phyloP scores from a whole-genome alignment of 1,140 invertebrate species.

The Telenomus remus region DNA sequence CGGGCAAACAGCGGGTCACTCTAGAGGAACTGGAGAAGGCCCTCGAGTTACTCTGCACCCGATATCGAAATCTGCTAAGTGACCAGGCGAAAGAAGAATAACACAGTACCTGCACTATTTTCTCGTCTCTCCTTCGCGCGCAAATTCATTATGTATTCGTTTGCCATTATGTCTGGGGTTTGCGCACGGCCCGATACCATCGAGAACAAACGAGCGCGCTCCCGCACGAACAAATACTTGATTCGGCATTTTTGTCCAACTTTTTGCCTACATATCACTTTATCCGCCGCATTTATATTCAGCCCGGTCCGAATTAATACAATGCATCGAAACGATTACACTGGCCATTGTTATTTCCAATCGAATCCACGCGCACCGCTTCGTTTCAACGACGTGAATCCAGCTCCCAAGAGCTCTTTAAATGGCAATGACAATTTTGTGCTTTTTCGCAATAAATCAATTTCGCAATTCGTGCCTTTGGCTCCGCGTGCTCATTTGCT shows the following conservation, averaged over 20 bases:
- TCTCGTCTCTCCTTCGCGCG: conserved; percentile 6
- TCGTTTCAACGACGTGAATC: conserved; percentile 9
- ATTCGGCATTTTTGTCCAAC: conserved; percentile 7
- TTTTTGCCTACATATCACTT: conserved; percentile 16
- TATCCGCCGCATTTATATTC: background rate
- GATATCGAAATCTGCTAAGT: conserved; percentile 52
- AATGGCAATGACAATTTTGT: too few relatives aligned
- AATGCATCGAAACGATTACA: background rate
- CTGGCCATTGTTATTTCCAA: conserved; percentile 8
- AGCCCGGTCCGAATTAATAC: conserved; percentile 6
- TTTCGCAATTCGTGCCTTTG: too few relatives aligned
- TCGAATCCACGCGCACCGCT: background rate
- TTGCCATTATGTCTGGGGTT: conserved; percentile 16
- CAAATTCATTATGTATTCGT: conserved; percentile 44
- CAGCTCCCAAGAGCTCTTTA: too few relatives aligned
- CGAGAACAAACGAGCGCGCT: conserved; percentile 11
- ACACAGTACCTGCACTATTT: background rate
- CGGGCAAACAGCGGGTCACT: conserved; percentile 60
- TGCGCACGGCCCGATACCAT: conserved; percentile 29
- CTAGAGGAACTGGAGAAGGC: conserved; percentile 62
- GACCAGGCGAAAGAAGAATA: conserved; percentile 6
- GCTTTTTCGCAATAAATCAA: too few relatives aligned
- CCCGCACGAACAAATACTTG: conserved; percentile 22
- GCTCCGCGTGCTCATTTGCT: too few relatives aligned
- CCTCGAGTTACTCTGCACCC: conserved; percentile 62